Percentiles rank a stretch among this genome's conserved stretches.
phyloP scores from a whole-genome alignment of 2,888 invertebrate species.

The Andrena bucephala region DNA sequence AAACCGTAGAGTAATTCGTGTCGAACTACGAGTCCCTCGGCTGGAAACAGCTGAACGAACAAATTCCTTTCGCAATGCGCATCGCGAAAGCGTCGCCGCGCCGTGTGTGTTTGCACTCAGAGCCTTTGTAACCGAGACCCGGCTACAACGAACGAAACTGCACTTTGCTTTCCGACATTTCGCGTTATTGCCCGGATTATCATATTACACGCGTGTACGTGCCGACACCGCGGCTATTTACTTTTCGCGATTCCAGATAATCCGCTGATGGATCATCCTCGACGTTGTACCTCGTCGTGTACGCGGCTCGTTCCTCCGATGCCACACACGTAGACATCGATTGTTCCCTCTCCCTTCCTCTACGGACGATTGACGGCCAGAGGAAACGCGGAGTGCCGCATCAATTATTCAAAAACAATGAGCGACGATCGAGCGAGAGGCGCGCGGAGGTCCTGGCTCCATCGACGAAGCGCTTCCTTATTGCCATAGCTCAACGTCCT shows the following conservation, averaged over 20 bases:
- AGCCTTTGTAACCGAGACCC: slow-evolving; percentile 42
- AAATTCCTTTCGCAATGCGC: slow-evolving; percentile 44
- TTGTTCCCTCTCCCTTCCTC: slow-evolving; percentile 38
- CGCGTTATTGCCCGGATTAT: slow-evolving; percentile 64
- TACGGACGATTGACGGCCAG: slow-evolving; percentile 6
- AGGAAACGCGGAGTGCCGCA: slow-evolving; percentile 46
- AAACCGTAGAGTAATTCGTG: slow-evolving; percentile 26
- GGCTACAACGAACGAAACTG: slow-evolving; percentile 37
- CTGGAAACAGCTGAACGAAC: slow-evolving; percentile 44
- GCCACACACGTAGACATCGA: slow-evolving; percentile 58
- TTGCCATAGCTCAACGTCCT: slow-evolving; percentile 63
- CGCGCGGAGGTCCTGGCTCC: slow-evolving; percentile 14
- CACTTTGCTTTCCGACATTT: slow-evolving; percentile 60
- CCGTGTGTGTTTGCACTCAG: background rate
- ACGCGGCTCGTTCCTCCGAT: background rate
- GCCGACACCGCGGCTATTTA: slow-evolving; percentile 51
- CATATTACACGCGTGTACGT: slow-evolving; percentile 63
- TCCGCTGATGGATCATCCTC: slow-evolving; percentile 55
- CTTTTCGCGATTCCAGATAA: slow-evolving; percentile 60
- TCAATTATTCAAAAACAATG: slow-evolving; percentile 75
- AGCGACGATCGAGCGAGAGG: slow-evolving; percentile 42
- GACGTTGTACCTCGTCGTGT: slow-evolving; percentile 15
- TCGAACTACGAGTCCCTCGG: slow-evolving; percentile 19
- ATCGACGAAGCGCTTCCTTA: slow-evolving; percentile 55
- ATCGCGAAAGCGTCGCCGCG: slow-evolving; percentile 2